Evolutionary conservation across 64 coral and sea anemone species (phyloP), one percentile per base, ranked within the genome.

Genomic region (Stichodactyla helianthus): DNA sequence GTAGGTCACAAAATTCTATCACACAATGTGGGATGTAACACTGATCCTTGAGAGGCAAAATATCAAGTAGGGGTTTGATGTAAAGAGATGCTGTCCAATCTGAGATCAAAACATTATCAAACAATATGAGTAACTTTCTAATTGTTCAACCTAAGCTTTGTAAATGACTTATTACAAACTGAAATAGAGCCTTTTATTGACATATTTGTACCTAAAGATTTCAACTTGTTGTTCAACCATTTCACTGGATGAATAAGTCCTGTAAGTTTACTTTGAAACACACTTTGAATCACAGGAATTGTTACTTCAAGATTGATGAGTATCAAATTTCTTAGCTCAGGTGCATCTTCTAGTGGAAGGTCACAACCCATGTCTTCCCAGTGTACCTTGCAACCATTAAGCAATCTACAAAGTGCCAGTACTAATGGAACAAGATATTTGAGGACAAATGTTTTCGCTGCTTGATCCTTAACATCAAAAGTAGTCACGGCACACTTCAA

Each of bases 21-120:
- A 77, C 67, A 17, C 25, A 53, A 16, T 52, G n/a, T 87, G 89
- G 89, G 53, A 90, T 67, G 1, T 16, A 26, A 10, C 74, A 50
- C 17, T 84, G 83, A 84, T 27, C 53, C 20, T 26, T 79, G 27
- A 78, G 35, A 59, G 20, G 60, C 13, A 84, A 70, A 61, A 74
- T 35, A 52, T 23, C 52, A 6, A 85, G 84, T 26, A 90, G 83
- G 8, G 54, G 55, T 13, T 85, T 22, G 54, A 90, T 52, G 23
- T 86, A 28, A 79, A 86, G 83, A 26, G 83, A 26, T 27, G 59
- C 51, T 18, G 71, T 84, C 89, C 89, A 90, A 50, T 78, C 89
- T 90, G 79, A 28, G 1, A 44, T n/a, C 44, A 44, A 44, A 71
- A 68, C 63, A 68, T 20, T 68, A 4, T 58, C 14, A 11, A 58